A percentile compares a stretch with the other conserved stretches of the same genome.
Evolutionary conservation across 2,888 invertebrate genomes (phyloP).

Genomic region (Muschampia plurimacula): DNA sequence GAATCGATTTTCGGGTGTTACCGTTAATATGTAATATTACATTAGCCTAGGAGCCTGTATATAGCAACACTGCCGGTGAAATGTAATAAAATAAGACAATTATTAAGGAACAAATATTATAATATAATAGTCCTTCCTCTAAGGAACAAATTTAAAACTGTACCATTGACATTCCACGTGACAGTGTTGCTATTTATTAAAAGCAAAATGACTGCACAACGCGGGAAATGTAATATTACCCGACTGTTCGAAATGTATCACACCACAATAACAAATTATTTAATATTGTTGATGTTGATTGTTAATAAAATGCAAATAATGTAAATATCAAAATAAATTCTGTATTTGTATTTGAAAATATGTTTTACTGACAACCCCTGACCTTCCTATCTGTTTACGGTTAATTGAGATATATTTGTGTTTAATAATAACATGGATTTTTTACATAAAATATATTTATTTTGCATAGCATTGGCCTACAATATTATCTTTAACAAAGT

Average conservation of each 20-base stretch:
- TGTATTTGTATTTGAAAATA: conserved; percentile 88
- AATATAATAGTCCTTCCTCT: too few relatives aligned
- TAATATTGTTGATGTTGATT: conserved; percentile 92
- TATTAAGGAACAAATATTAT: too few relatives aligned
- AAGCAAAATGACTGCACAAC: conserved; percentile 53
- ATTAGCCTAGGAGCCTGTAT: conserved; percentile 53
- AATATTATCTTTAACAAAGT: conserved; percentile 14
- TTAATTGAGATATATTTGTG: not conserved
- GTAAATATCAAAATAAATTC: conserved; percentile 90
- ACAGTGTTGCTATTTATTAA: conserved; percentile 49
- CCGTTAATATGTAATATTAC: conserved; percentile 67
- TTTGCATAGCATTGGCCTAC: conserved; percentile 18
- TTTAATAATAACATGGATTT: not conserved
- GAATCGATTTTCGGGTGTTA: conserved; percentile 48
- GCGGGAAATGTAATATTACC: conserved; percentile 69
- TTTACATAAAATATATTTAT: not conserved
- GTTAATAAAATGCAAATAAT: conserved; percentile 92
- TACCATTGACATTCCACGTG: conserved; percentile 35
- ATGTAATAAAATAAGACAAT: not conserved
- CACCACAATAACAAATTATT: conserved; percentile 85
- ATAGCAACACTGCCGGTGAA: conserved; percentile 29
- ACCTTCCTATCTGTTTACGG: not conserved
- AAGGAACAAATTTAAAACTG: not conserved
- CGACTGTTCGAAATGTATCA: conserved; percentile 80
- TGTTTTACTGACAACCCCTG: conserved; percentile 23